Evolutionary conservation across 2,797 vertebrate species (phyloP).

Genomic region (Serranus cabrilla): DNA sequence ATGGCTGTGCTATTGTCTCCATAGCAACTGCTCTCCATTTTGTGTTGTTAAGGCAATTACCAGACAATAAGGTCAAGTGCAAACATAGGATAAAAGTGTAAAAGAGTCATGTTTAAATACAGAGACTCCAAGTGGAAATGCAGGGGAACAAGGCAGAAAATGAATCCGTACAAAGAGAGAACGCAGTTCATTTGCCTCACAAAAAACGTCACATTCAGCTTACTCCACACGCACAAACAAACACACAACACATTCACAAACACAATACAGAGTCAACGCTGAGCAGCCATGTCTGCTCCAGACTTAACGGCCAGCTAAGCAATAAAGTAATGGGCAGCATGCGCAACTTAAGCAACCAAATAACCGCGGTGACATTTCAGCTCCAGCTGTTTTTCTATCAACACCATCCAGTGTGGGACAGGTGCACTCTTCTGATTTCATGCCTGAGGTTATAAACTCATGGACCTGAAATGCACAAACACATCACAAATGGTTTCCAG

Average conservation of each 20-base stretch:
- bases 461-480: constrained; percentile 38
- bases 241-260: constrained; percentile 6
- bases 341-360: constrained; percentile 33
- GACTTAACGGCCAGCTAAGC: constrained; percentile 56
- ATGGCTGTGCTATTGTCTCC: constrained; percentile 74
- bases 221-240: neutral
- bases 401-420: constrained; percentile 37
- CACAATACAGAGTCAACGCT: constrained; percentile 15
- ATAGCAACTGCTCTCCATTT: constrained; percentile 75
- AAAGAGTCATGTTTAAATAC: constrained; percentile 40
- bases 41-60: constrained; percentile 71
- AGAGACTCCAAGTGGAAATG: constrained; percentile 8
- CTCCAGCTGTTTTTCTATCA: constrained; percentile 66
- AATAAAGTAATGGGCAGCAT: constrained; percentile 49
- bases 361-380: constrained; percentile 63
- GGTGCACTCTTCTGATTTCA: constrained; percentile 36
- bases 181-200: constrained; percentile 7
- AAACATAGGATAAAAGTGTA: constrained; percentile 33
- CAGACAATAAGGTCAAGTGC: constrained; percentile 66
- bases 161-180: neutral
- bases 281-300: constrained; percentile 31
- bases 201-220: neutral
- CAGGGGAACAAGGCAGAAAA: neutral
- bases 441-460: constrained; percentile 32
- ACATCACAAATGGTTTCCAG: constrained; percentile 17